Evolutionary conservation across 2,797 vertebrate species (phyloP).

Genomic region (Iguana delicatissima): DNA sequence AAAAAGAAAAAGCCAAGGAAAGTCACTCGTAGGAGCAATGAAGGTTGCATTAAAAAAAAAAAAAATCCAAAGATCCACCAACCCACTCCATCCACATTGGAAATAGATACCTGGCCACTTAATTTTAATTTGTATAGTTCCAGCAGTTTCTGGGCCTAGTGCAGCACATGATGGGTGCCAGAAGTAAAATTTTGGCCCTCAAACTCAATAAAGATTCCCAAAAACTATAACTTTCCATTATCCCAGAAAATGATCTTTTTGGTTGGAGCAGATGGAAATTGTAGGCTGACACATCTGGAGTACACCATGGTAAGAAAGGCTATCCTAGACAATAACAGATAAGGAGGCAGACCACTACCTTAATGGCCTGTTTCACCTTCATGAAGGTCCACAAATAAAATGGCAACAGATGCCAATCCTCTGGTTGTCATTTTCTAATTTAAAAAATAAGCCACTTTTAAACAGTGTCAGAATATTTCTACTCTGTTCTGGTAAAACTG

Average conservation of each 20-base stretch:
- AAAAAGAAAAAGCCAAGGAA: too few relatives aligned
- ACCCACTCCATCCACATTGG: too few relatives aligned
- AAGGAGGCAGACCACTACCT: background rate
- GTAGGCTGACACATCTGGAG: background rate
- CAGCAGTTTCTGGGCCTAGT: too few relatives aligned
- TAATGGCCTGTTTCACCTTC: background rate
- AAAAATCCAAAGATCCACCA: too few relatives aligned
- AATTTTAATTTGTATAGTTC: too few relatives aligned
- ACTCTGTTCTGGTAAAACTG: background rate
- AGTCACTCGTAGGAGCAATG: too few relatives aligned
- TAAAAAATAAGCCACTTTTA: background rate
- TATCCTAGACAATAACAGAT: background rate
- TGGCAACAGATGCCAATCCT: background rate
- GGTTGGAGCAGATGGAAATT: background rate
- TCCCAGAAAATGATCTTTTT: background rate
- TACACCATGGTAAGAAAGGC: background rate
- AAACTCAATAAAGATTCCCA: too few relatives aligned
- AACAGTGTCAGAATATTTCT: slow-evolving; percentile 2
- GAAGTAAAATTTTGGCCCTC: too few relatives aligned
- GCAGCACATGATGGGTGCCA: too few relatives aligned
- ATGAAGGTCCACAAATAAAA: background rate
- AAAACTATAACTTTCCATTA: background rate
- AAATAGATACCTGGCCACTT: too few relatives aligned
- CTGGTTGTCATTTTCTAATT: slow-evolving; percentile 5
- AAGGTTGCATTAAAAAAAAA: too few relatives aligned